Evolutionary conservation across 2,888 invertebrate genomes (phyloP), one percentile per base, ranked within the genome.

Genomic region (Eristalis intricaria): DNA sequence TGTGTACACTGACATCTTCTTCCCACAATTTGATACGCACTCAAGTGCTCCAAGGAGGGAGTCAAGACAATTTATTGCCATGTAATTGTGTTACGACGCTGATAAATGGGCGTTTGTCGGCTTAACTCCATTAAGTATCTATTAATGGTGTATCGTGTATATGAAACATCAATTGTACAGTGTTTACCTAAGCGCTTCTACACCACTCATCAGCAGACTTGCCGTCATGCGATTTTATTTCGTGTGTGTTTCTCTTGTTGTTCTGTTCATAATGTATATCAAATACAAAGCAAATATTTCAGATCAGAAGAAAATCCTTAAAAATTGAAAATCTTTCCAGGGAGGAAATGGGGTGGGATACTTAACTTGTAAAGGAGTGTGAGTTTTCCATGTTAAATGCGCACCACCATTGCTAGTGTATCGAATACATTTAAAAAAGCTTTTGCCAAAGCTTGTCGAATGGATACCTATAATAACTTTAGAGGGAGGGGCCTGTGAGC

Each of bases 51-150:
- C 32, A 68, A 43, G 50, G 65, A 71, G 76, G 87, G 87, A 79
- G 79, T 66, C 74, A 74, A 77, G 58, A 70, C 56, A 88, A 89
- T 89, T 89, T 89, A 89, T 89, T 88, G 88, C 87, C 77, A 83
- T 89, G 88, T 89, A 88, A 89, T 89, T 89, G 89, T 84, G 81
- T 85, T 76, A 86, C 88, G 89, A 89, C 89, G 89, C 89, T 89
- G 89, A 89, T 87, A 89, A 89, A 89, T 89, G 89, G 88, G 84
- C 85, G 85, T 89, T 89, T 88, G 83, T 79, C 83, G 78, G 83
- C 83, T 89, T 89, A 88, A 89, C 88, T 89, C 84, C 61, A 89
- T 89, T 89, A 89, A 89, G 84, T 89, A 89, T 88, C 88, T 87
- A 89, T 89, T 89, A 89, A 89, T 89, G 83, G 71, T 35, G 32